A percentile compares a stretch with the other conserved stretches of the same genome.
These are phyloP conservation scores for Rhipidura dahli DNA, from an alignment of 2,113 vertebrate genomes.

Conservation along the genomic window DNA sequence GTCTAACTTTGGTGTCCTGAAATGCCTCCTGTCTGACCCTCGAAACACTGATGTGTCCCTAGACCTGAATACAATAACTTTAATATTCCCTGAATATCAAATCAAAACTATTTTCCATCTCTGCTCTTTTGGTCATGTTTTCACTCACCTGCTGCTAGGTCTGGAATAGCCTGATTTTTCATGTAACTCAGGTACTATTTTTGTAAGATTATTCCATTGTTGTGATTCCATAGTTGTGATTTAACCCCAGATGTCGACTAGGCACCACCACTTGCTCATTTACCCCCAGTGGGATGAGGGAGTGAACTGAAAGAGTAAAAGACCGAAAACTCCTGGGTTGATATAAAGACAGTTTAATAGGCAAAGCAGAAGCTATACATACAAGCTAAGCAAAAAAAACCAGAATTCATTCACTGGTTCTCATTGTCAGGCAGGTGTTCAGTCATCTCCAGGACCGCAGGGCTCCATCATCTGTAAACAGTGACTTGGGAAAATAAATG, in stretches of 20 bases:
- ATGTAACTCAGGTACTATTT: not conserved
- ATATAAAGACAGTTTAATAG: not conserved
- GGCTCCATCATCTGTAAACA: rapidly evolving
- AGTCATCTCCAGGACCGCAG: not conserved
- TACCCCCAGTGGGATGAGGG: not conserved
- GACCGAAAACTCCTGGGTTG: not conserved
- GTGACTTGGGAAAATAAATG: not conserved
- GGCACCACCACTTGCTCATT: no score
- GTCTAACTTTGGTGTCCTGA: not conserved
- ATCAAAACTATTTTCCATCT: not conserved
- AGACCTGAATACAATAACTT: not conserved
- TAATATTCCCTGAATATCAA: not conserved
- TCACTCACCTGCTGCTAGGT: not conserved
- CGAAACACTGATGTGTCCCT: not conserved
- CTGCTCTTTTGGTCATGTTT: not conserved
- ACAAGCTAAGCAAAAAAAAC: not conserved
- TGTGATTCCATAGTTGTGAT: not conserved
- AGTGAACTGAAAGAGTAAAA: not conserved
- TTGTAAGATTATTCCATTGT: not conserved
- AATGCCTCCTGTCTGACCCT: not conserved
- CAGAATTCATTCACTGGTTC: not conserved
- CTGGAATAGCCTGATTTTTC: not conserved
- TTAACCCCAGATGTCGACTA: not conserved
- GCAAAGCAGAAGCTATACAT: not conserved
- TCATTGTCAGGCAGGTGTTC: rapidly evolving